Conservation (phyloP, 2,888 invertebrate species). For the Scaptomyza polygonia region DNA sequence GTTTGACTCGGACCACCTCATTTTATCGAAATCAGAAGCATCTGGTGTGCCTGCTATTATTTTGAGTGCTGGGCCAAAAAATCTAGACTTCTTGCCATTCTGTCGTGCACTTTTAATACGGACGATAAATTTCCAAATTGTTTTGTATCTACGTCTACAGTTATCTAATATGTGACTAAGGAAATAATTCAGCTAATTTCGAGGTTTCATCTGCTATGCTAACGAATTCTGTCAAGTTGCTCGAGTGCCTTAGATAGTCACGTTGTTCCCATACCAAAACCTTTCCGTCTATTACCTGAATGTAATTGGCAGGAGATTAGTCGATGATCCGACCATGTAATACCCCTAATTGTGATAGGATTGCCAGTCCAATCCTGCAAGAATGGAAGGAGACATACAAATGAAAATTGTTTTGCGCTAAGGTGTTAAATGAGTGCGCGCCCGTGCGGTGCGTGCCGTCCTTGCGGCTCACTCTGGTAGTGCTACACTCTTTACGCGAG, state of each 20-base stretch:
- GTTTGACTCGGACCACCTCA: slow-evolving; percentile 1
- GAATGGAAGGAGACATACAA: too few species aligned
- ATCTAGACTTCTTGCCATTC: slow-evolving; percentile 5
- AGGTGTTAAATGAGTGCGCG: too few species aligned
- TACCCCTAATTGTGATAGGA: too few species aligned
- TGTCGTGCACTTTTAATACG: background rate
- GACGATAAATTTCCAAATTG: background rate
- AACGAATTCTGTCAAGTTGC: background rate
- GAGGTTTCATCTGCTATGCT: background rate
- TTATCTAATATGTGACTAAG: background rate
- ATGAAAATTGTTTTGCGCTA: too few species aligned
- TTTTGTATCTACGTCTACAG: background rate
- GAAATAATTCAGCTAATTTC: background rate
- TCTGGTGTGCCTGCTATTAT: slow-evolving; percentile 1
- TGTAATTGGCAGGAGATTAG: background rate
- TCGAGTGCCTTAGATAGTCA: slow-evolving; percentile 8
- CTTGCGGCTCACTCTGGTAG: too few species aligned
- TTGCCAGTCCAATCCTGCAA: too few species aligned
- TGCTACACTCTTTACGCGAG: too few species aligned
- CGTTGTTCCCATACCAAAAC: slow-evolving; percentile 11
- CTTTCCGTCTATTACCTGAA: slow-evolving; percentile 9
- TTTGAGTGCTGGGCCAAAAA: background rate
- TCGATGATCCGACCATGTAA: too few species aligned
- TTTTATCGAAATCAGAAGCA: background rate
- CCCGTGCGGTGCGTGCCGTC: too few species aligned